These are phyloP conservation scores for Myrmecophaga tridactyla DNA, from an alignment of 2,113 vertebrate species.

Conservation along the genomic window DNA sequence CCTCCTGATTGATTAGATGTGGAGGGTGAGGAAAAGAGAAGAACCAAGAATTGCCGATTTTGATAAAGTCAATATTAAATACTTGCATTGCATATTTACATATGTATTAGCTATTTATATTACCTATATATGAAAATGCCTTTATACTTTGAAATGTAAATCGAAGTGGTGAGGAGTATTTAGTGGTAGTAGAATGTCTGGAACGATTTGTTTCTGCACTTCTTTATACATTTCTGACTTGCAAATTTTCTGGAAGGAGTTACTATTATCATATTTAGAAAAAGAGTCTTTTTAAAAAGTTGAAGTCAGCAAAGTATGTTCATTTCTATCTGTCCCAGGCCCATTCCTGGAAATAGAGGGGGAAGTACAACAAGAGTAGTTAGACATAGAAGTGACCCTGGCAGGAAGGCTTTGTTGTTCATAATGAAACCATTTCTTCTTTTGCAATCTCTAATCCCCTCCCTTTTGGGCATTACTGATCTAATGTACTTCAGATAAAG, in stretches of 20 bases:
- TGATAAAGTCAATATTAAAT: background rate
- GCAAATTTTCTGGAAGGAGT: slow-evolving; percentile 7
- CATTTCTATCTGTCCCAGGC: background rate
- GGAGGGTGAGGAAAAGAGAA: background rate
- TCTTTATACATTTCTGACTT: slow-evolving; percentile 14
- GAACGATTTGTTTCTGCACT: background rate
- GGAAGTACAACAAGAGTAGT: background rate
- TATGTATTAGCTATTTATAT: too few relatives aligned
- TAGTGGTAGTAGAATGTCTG: background rate
- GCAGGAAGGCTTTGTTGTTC: background rate
- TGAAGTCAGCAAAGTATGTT: background rate
- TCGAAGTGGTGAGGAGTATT: background rate
- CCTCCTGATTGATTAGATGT: background rate
- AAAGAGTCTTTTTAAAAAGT: background rate
- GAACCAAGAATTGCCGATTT: background rate
- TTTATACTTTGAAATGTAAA: background rate
- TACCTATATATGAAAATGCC: background rate
- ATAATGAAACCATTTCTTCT: background rate
- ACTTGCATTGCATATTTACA: background rate
- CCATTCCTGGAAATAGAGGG: background rate
- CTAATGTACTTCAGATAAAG: background rate
- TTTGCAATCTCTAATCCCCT: background rate
- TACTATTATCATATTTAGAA: background rate
- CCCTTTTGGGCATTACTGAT: background rate
- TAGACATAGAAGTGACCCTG: background rate